Percentiles rank a stretch among this genome's conserved stretches.
These are phyloP conservation scores for Drosophila sp. DNA, from an alignment of 1,140 invertebrate genomes.

Conservation along the genomic window DNA sequence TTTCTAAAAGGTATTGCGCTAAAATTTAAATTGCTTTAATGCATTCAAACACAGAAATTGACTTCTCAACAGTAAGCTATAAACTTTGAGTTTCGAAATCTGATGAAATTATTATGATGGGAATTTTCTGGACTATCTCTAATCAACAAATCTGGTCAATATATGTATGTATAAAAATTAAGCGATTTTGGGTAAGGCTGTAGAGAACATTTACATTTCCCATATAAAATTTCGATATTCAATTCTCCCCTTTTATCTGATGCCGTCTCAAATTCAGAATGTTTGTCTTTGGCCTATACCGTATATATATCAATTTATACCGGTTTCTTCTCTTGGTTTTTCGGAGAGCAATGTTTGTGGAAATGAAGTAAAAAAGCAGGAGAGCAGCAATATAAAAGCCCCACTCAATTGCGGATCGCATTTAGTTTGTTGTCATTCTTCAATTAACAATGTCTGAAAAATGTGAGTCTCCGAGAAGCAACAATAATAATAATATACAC, in stretches of 20 bases:
- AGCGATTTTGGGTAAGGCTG: too few relatives aligned
- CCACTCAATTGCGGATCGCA: constrained; percentile 15
- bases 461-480: constrained; percentile 31
- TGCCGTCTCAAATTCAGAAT: not conserved
- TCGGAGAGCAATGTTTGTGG: constrained; percentile 1
- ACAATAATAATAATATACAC: constrained; percentile 12
- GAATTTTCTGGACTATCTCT: not conserved
- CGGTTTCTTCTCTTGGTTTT: not conserved
- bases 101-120: not conserved
- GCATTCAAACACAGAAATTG: too few relatives aligned
- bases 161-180: too few relatives aligned
- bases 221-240: too few relatives aligned
- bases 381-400: constrained; percentile 40
- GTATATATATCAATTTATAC: not conserved
- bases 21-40: not conserved
- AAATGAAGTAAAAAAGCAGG: not conserved
- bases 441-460: constrained; percentile 53
- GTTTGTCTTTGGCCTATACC: not conserved
- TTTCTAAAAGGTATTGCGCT: not conserved
- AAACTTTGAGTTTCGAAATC: not conserved
- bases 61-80: too few relatives aligned
- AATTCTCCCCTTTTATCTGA: not conserved
- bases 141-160: not conserved
- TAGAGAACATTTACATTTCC: too few relatives aligned
- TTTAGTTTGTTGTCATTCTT: constrained; percentile 40